A percentile compares a stretch with the other conserved stretches of the same genome.
These are phyloP conservation scores for Chrysomela aeneicollis DNA, from an alignment of 2,888 invertebrate species.

Conservation along the genomic window DNA sequence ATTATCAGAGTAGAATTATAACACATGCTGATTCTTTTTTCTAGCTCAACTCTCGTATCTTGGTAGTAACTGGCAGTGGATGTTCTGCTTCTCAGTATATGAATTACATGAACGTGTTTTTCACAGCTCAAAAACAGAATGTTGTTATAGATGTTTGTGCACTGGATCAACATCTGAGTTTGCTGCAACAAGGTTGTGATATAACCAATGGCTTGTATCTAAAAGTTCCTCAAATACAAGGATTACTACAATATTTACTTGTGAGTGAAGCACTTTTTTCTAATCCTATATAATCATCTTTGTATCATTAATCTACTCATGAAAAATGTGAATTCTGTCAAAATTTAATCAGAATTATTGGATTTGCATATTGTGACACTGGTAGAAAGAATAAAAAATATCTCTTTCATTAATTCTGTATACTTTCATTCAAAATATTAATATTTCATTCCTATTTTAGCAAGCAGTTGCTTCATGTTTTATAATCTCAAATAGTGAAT, in stretches of 20 bases:
- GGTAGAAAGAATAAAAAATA: no score
- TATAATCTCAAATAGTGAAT: neutral
- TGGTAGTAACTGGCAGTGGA: conserved; percentile 88
- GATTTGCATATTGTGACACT: no score
- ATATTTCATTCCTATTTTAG: no score
- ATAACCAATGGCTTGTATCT: conserved; percentile 94
- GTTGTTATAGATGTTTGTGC: conserved; percentile 93
- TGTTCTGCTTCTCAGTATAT: conserved; percentile 96
- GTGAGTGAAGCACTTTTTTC: no score
- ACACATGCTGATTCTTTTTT: no score
- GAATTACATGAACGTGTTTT: conserved; percentile 98
- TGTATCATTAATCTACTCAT: no score
- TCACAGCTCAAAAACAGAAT: conserved; percentile 88
- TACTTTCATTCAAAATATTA: no score
- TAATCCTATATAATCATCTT: no score
- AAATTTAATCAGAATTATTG: no score
- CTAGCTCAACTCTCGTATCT: conserved; percentile 76
- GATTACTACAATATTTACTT: conserved; percentile 85
- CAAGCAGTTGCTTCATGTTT: neutral
- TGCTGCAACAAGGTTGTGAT: conserved; percentile 96
- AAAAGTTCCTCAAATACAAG: conserved; percentile 85
- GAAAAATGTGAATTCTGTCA: no score
- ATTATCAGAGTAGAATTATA: no score
- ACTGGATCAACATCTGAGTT: conserved; percentile 86
- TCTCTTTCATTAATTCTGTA: no score